phyloP scores from a whole-genome alignment of 2,797 vertebrate species.

The Gastrophryne carolinensis region DNA sequence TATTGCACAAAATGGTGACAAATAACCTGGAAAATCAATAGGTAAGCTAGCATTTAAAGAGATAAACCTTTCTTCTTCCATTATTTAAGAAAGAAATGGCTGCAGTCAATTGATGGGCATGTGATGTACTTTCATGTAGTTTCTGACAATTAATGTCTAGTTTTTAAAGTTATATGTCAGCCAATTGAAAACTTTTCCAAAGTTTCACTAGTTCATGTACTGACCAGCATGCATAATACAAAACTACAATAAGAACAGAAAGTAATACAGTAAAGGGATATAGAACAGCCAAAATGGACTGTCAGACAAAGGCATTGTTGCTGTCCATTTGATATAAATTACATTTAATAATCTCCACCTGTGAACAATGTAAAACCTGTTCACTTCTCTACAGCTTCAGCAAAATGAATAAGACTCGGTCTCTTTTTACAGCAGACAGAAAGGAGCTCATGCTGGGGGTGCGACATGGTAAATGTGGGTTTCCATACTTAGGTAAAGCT shows the following conservation, averaged over 20 bases:
- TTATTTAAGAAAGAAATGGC: no score
- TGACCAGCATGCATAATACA: background rate
- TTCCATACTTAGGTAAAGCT: slow-evolving; percentile 10
- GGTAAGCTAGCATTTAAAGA: no score
- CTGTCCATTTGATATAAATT: slow-evolving; percentile 25
- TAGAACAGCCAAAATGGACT: background rate
- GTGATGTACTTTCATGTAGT: no score
- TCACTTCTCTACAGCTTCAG: background rate
- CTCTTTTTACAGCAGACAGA: background rate
- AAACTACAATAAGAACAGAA: background rate
- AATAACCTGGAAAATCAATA: no score
- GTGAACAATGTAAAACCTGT: slow-evolving; percentile 29
- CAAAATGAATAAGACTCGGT: slow-evolving; percentile 31
- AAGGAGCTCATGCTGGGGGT: slow-evolving; percentile 5
- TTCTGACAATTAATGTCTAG: no score
- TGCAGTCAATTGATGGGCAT: no score
- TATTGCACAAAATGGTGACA: no score
- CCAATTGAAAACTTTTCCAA: background rate
- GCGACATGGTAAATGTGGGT: slow-evolving; percentile 31
- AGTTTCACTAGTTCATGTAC: background rate
- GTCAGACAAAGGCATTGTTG: background rate
- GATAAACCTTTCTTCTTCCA: no score
- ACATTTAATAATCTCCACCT: slow-evolving; percentile 26
- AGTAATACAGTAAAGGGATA: background rate
- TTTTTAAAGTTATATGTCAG: no score